These are phyloP conservation scores for Emydura subglobosa DNA, from an alignment of 2,113 vertebrate genomes.

Conservation along the genomic window DNA sequence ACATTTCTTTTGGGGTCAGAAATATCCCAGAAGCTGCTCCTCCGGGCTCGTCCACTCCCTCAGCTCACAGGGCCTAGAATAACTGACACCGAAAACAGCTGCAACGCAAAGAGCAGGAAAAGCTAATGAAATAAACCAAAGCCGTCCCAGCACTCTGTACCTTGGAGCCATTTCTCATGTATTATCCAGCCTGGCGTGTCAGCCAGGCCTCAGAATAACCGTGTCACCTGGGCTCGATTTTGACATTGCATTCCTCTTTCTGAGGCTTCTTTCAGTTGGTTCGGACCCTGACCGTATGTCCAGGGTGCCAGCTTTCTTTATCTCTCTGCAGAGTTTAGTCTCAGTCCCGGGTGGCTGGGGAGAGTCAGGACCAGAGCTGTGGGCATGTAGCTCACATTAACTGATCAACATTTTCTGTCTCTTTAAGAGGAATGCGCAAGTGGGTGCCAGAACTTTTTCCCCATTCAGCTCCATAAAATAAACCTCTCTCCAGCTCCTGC, in stretches of 20 bases:
- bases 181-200: background rate
- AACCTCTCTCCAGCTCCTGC: constrained; percentile 19
- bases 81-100: background rate
- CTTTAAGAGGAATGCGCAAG: constrained; percentile 49
- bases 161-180: background rate
- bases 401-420: constrained; percentile 26
- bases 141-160: background rate
- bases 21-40: background rate
- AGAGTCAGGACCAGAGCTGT: constrained; percentile 12
- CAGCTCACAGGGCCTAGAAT: background rate
- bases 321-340: background rate
- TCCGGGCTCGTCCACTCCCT: background rate
- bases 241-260: background rate
- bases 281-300: background rate
- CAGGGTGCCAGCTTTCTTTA: background rate
- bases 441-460: constrained; percentile 50
- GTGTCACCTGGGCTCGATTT: background rate
- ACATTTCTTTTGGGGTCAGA: accelerated
- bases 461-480: constrained; percentile 48
- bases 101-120: background rate
- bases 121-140: background rate
- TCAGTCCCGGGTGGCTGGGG: constrained; percentile 33
- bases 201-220: background rate
- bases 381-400: constrained; percentile 35
- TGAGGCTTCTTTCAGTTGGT: constrained; percentile 16